Conservation (phyloP, 2,888 invertebrate genomes). For the Hypercompe scribonia region DNA sequence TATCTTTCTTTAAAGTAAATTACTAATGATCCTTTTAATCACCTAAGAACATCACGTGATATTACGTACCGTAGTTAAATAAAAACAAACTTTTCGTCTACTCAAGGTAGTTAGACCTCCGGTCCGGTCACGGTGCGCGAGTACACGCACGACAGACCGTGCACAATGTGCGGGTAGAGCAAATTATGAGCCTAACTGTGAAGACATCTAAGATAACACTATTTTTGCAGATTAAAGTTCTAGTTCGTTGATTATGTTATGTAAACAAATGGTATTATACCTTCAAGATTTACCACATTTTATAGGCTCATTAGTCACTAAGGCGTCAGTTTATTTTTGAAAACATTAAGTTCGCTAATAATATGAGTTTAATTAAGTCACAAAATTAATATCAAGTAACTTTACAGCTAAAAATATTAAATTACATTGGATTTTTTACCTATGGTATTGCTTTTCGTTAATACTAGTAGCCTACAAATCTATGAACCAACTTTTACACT, state of each 20-base stretch:
- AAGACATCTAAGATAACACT: conserved; percentile 45
- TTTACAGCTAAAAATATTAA: background rate
- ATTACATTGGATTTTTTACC: background rate
- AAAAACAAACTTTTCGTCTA: conserved; percentile 35
- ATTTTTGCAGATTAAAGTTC: conserved; percentile 12
- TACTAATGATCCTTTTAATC: background rate
- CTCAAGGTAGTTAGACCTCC: conserved; percentile 33
- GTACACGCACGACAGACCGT: conserved; percentile 62
- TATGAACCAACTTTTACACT: background rate
- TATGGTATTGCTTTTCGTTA: background rate
- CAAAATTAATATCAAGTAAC: background rate
- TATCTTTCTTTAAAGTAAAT: background rate
- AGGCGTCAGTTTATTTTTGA: background rate
- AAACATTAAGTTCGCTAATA: background rate
- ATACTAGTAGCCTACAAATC: background rate
- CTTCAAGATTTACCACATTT: background rate
- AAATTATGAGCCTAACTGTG: conserved; percentile 47
- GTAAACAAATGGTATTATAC: background rate
- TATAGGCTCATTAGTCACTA: background rate
- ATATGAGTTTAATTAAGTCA: background rate
- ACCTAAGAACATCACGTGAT: conserved; percentile 14
- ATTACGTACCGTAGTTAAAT: conserved; percentile 15
- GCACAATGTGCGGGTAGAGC: conserved; percentile 60
- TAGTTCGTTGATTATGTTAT: conserved; percentile 10
- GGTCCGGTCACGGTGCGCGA: conserved; percentile 55